Evolutionary conservation across 2,888 invertebrate genomes (phyloP).

Genomic region (Pherbina coryleti): DNA sequence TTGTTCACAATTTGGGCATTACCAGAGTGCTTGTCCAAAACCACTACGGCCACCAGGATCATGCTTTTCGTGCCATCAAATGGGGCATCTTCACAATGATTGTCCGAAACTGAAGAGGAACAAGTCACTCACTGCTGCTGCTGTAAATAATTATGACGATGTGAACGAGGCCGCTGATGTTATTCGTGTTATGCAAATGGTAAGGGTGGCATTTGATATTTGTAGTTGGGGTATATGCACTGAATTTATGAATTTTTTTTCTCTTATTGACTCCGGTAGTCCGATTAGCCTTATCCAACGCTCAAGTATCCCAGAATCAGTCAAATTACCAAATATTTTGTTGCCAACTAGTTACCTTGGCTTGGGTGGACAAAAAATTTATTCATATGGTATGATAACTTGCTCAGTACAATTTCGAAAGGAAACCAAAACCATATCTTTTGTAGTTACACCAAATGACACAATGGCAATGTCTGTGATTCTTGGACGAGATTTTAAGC

Average conservation of each 20-base stretch:
- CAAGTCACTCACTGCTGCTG: not conserved
- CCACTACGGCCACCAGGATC: slow-evolving; percentile 6
- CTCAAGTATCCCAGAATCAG: slow-evolving; percentile 26
- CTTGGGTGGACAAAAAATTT: not conserved
- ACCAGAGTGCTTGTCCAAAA: slow-evolving; percentile 11
- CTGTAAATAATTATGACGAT: not conserved
- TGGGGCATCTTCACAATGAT: slow-evolving; percentile 9
- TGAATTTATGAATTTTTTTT: slow-evolving; percentile 9
- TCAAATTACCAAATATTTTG: not conserved
- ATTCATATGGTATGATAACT: not conserved
- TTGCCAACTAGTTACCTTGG: too few species aligned
- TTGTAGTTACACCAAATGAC: slow-evolving; percentile 31
- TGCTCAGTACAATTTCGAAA: not conserved
- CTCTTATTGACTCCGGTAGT: slow-evolving; percentile 29
- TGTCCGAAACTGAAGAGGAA: not conserved
- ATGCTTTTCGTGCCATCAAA: slow-evolving; percentile 22
- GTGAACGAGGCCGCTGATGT: not conserved
- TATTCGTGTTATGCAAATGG: not conserved
- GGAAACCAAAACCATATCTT: not conserved
- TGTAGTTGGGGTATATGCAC: not conserved
- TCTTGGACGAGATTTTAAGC: slow-evolving; percentile 29
- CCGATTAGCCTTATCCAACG: slow-evolving; percentile 36
- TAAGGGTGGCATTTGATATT: slow-evolving; percentile 22
- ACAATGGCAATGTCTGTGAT: slow-evolving; percentile 30
- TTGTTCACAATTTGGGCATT: slow-evolving; percentile 19